phyloP scores from a whole-genome alignment of 2,797 vertebrate species.

The Perdix hodgsoniae region DNA sequence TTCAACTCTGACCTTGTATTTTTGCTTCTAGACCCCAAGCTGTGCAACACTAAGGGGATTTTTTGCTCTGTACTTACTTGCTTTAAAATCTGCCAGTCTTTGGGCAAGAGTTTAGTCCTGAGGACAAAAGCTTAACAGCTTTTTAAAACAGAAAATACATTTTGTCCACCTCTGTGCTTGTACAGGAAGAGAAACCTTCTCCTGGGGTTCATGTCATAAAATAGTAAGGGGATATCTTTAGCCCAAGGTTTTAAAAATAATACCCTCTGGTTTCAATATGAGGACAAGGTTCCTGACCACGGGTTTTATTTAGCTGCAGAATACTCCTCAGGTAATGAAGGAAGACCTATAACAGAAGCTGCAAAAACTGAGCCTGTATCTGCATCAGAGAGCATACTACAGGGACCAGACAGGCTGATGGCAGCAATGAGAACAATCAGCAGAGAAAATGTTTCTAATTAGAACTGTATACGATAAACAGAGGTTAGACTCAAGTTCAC shows the following conservation, averaged over 20 bases:
- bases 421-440: background rate
- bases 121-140: slow-evolving; percentile 33
- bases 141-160: slow-evolving; percentile 29
- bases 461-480: background rate
- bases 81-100: slow-evolving; percentile 24
- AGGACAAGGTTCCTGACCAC: slow-evolving; percentile 41
- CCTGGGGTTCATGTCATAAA: slow-evolving; percentile 4
- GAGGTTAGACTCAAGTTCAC: background rate
- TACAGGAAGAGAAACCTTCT: slow-evolving; percentile 35
- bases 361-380: background rate
- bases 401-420: background rate
- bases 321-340: slow-evolving; percentile 25
- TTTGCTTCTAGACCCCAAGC: background rate
- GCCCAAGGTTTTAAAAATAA: slow-evolving; percentile 46
- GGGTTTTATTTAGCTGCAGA: slow-evolving; percentile 59
- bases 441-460: background rate
- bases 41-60: slow-evolving; percentile 8
- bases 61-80: slow-evolving; percentile 16
- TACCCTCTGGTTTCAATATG: slow-evolving; percentile 26
- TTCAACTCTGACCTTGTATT: background rate
- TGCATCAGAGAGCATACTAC: background rate
- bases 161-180: slow-evolving; percentile 17
- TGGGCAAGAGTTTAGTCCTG: background rate
- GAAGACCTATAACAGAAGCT: background rate
- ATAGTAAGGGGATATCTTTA: slow-evolving; percentile 41